Evolutionary conservation across 1,140 invertebrate genomes (phyloP), one percentile per base, ranked within the genome.

Genomic region (Leptinotarsa undecemlineata): DNA sequence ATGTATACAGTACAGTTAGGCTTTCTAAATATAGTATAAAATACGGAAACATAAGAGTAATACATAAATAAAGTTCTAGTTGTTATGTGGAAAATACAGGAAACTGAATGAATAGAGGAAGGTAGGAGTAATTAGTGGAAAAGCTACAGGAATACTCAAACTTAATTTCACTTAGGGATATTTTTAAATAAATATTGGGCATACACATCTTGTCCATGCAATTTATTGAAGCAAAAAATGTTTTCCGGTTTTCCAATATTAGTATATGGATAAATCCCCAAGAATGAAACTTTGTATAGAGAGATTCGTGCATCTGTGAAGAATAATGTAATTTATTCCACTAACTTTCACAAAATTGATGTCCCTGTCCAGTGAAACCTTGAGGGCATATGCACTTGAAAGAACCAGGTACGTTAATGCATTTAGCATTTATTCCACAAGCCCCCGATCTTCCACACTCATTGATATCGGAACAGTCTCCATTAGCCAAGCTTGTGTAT

Each of bases 381-480:
- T 90, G 85, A 1, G 95, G 94, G 83, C 96, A 98, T 79, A 94
- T 93, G 81, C 95, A 97, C 85, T 96, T 95, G 84, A 95, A 97
- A 80, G 94, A 95, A 23, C 96, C 96, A 0, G 95, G 95, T 57
- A 96, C 86, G 86, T 98, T 98, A 86, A 95, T 96, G 84, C 96
- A 97, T 74, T 96, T 91, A 17, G 95, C 94, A 85, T 96, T 95
- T 33, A 94, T 86, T 1, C 95, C 95, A 85, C 95, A 97, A 23
- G 92, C 91, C 2, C 88, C 88, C 23, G 84, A 81, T 79, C 87
- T 89, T 60, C 89, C 88, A 83, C 91, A 92, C 83, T 92, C 91
- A 82, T 92, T 90, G 81, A 92, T 87, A 85, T 92, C 90, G 72
- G 87, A 79, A 83, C 90, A 91, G 71, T 84, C 82, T 78, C 85